Conservation (phyloP, 2,113 vertebrate genomes). For the Tetrax tetrax region DNA sequence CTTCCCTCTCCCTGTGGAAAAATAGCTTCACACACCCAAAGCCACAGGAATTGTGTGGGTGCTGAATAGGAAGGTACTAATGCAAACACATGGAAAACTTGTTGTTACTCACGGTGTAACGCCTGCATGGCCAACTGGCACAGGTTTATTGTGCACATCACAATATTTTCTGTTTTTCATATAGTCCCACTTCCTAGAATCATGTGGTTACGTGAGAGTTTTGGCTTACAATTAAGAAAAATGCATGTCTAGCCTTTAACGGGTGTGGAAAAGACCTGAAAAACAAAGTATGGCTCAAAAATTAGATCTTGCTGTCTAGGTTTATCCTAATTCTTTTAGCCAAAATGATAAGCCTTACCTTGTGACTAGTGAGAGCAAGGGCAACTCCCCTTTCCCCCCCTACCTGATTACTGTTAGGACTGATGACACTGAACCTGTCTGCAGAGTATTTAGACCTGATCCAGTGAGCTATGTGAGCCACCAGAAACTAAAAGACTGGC, state of each 20-base stretch:
- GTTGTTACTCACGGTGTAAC: not conserved
- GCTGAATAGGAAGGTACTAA: constrained; percentile 60
- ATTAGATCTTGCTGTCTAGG: not conserved
- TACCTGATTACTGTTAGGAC: not conserved
- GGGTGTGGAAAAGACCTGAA: not conserved
- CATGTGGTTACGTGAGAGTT: not conserved
- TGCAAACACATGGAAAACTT: constrained; percentile 37
- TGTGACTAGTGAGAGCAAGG: not conserved
- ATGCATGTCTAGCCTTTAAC: not conserved
- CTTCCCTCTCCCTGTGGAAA: constrained; percentile 18
- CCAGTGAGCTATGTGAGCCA: not conserved
- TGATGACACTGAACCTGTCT: not conserved
- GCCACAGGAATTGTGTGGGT: constrained; percentile 68
- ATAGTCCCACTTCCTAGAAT: constrained; percentile 23
- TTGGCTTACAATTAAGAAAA: not conserved
- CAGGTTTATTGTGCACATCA: not conserved
- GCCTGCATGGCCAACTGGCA: constrained; percentile 7
- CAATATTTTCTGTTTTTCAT: constrained; percentile 18
- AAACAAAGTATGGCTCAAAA: not conserved
- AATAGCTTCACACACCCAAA: constrained; percentile 61
- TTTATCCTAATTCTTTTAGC: not conserved
- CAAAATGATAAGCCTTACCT: not conserved
- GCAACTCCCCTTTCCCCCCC: not conserved
- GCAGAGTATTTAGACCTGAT: not conserved
- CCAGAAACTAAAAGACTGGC: not conserved